Evolutionary conservation across 1,140 invertebrate genomes (phyloP), one percentile per base, ranked within the genome.

Genomic region (Dreissena polymorpha): DNA sequence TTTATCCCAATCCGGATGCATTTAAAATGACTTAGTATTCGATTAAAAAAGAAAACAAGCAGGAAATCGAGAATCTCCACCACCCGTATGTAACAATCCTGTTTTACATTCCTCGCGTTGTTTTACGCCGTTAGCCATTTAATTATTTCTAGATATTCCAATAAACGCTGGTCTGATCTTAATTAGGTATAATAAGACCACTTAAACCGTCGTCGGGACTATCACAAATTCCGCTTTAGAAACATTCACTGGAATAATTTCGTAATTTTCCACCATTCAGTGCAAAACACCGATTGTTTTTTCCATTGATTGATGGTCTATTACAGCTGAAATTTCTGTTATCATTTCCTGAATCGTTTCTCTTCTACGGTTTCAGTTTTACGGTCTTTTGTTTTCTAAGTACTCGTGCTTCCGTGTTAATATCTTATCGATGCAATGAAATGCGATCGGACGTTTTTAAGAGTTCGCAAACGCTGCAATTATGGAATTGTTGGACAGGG

Each of bases 341-440:
- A 80, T 80, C 71, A 80, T 80, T 80, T 80, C 78, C 78, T 80
- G 78, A 71, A 71, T 80, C 50, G 78, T 39, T 80, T 39, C 39
- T 64, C 69, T 68, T 72, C 50, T 80, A 72, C 50, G 70, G 78
- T 80, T 80, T 80, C 78, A 80, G 16, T 72, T 80, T 50, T 70
- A 71, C 25, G 67, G 39, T 18, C 39, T 70, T 71, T 80, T 80
- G 78, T 80, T 71, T 80, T 80, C 69, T 39, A 23, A 68, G 70
- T 72, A 71, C 49, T n/a, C 18, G 18, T 18, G 69, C 68, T 80
- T 80, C 72, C 78, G 68, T 80, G 78, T 14, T 65, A 39, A 25
- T 72, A 64, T 72, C 69, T 71, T 80, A 80, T 80, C 78, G 53
- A 18, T 72, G 78, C 64, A 60, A 60, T 72, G 78, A 63, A 80